Evolutionary conservation across 1,140 invertebrate genomes (phyloP).

Genomic region (Drosophila rufa): DNA sequence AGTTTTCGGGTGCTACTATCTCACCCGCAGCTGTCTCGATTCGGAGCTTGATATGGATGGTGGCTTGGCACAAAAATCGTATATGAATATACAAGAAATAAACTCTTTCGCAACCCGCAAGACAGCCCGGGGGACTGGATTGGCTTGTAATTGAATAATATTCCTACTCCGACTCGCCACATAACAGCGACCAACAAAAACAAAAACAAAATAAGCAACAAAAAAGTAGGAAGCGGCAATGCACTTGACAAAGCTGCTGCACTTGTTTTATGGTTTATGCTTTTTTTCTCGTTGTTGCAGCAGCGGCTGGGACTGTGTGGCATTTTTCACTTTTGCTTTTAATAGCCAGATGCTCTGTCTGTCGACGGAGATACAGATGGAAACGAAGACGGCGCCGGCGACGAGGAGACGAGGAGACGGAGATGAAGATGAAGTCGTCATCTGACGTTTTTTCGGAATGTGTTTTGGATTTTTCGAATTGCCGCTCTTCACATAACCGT

Average conservation of each 20-base stretch:
- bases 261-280: slow-evolving; percentile 40
- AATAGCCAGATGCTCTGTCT: slow-evolving; percentile 59
- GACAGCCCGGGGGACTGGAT: slow-evolving; percentile 60
- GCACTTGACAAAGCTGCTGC: slow-evolving; percentile 68
- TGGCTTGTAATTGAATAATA: slow-evolving; percentile 78
- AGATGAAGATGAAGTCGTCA: slow-evolving; percentile 40
- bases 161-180: slow-evolving; percentile 64
- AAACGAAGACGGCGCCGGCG: not conserved
- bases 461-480: slow-evolving; percentile 70
- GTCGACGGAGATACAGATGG: slow-evolving; percentile 9
- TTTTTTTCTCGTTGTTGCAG: slow-evolving; percentile 25
- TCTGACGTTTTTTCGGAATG: slow-evolving; percentile 52
- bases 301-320: slow-evolving; percentile 53
- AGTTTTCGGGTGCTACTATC: slow-evolving; percentile 3
- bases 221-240: slow-evolving; percentile 71
- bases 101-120: slow-evolving; percentile 54
- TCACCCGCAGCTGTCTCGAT: slow-evolving; percentile 2
- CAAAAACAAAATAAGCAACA: not conserved
- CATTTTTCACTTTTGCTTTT: slow-evolving; percentile 82
- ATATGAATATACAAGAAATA: slow-evolving; percentile 32
- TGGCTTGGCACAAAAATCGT: slow-evolving; percentile 42
- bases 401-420: slow-evolving; percentile 12
- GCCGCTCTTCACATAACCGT: slow-evolving; percentile 75
- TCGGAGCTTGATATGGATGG: slow-evolving; percentile 12
- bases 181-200: slow-evolving; percentile 33